These are phyloP conservation scores for Hyaena hyaena DNA, from an alignment of 2,113 vertebrate species.

Conservation along the genomic window DNA sequence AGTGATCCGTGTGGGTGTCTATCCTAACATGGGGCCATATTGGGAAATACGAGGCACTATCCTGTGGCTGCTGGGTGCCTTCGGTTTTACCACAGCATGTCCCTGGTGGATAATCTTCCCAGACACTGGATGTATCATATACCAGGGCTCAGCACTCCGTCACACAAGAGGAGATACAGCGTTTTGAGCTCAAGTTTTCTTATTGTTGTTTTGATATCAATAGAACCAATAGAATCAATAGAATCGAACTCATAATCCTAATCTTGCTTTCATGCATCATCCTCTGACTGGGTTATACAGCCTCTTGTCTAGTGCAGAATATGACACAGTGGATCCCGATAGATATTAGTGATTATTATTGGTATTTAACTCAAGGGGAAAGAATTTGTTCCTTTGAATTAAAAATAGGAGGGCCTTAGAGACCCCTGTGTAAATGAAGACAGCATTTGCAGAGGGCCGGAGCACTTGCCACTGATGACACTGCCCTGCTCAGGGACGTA, in stretches of 20 bases:
- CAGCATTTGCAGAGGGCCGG: background rate
- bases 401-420: background rate
- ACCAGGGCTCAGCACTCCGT: background rate
- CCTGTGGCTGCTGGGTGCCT: background rate
- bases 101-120: background rate
- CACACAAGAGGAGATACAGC: background rate
- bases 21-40: accelerated
- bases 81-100: background rate
- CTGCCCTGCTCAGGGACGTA: background rate
- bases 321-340: background rate
- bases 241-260: background rate
- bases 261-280: background rate
- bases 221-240: background rate
- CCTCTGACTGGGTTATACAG: background rate
- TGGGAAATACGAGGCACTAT: background rate
- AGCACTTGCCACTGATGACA: background rate
- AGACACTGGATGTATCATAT: accelerated
- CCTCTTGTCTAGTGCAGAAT: background rate
- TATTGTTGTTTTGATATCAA: background rate
- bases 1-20: background rate
- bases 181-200: background rate
- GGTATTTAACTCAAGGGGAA: background rate
- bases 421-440: background rate
- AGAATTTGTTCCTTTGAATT: background rate
- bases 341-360: background rate